Percentiles rank a stretch among this genome's conserved stretches.
Evolutionary conservation across 2,113 vertebrate species (phyloP).

Genomic region (Apodemus speciosus): DNA sequence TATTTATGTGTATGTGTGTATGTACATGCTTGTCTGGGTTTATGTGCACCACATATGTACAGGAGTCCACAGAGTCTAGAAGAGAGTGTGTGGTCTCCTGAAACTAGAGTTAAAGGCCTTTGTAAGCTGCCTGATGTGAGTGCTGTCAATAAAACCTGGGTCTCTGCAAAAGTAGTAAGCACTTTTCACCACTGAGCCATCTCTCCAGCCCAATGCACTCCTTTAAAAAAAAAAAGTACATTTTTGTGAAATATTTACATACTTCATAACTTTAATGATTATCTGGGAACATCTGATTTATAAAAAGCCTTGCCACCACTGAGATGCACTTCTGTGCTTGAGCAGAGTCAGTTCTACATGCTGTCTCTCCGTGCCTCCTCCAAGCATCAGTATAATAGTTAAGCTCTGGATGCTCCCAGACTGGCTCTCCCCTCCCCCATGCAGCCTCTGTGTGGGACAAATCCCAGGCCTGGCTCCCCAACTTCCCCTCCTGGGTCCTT

Average conservation of each 20-base stretch:
- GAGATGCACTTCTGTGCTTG: background rate
- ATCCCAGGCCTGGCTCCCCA: background rate
- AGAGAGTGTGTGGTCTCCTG: background rate
- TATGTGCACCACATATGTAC: background rate
- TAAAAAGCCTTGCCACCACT: background rate
- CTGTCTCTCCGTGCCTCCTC: too few relatives aligned
- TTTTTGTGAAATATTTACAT: conserved; percentile 29
- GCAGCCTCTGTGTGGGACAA: background rate
- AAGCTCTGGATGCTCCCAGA: background rate
- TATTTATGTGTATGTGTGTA: background rate
- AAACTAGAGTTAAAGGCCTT: background rate
- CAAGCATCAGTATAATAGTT: background rate
- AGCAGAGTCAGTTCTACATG: background rate
- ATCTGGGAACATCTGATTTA: background rate
- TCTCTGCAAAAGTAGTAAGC: background rate
- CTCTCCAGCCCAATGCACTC: background rate
- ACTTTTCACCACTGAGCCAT: background rate
- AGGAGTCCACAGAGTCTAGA: background rate
- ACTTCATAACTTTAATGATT: background rate
- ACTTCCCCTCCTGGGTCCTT: conserved; percentile 2
- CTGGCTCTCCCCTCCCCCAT: background rate
- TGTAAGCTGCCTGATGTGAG: background rate
- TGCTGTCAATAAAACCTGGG: background rate
- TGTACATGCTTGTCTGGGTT: background rate
- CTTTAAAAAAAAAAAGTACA: background rate